These are phyloP conservation scores for Macropodus opercularis DNA, from an alignment of 2,797 vertebrate genomes.

Conservation along the genomic window DNA sequence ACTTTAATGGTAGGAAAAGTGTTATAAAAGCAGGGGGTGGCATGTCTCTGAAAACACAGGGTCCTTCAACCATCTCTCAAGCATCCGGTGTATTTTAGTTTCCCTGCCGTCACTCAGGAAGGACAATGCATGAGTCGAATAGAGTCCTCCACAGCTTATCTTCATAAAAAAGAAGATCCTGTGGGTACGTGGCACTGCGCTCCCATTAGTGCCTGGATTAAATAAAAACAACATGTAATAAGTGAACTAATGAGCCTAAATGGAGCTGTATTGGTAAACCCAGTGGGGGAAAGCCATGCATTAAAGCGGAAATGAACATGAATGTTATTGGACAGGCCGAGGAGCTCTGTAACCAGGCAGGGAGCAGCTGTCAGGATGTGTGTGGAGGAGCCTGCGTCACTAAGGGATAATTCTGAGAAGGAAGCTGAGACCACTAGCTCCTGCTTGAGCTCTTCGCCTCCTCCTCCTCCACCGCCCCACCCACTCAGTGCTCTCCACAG, in stretches of 20 bases:
- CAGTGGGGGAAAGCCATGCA: slow-evolving; percentile 46
- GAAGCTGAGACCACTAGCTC: slow-evolving; percentile 73
- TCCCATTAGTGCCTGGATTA: slow-evolving; percentile 45
- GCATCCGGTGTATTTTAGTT: slow-evolving; percentile 29
- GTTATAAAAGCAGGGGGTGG: slow-evolving; percentile 17
- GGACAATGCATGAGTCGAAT: slow-evolving; percentile 21
- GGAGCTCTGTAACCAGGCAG: slow-evolving; percentile 75
- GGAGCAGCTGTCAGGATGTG: slow-evolving; percentile 84
- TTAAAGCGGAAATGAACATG: slow-evolving; percentile 71
- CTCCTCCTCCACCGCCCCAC: slow-evolving; percentile 66
- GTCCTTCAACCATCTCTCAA: slow-evolving; percentile 22
- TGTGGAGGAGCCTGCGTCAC: slow-evolving; percentile 82
- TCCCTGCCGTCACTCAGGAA: slow-evolving; percentile 8
- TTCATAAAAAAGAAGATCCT: slow-evolving; percentile 7
- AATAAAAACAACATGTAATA: slow-evolving; percentile 30
- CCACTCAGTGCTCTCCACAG: slow-evolving; percentile 72
- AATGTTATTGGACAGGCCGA: slow-evolving; percentile 74
- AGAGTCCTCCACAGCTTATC: slow-evolving; percentile 18
- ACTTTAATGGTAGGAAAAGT: slow-evolving; percentile 15
- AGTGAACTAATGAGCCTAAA: slow-evolving; percentile 56
- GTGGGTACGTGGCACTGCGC: slow-evolving; percentile 17
- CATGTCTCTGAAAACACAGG: slow-evolving; percentile 19
- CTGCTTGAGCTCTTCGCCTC: slow-evolving; percentile 54
- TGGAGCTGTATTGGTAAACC: slow-evolving; percentile 41
- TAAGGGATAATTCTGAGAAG: slow-evolving; percentile 76